These are phyloP conservation scores for Halictus ligatus DNA, from an alignment of 2,888 invertebrate species.

Conservation along the genomic window DNA sequence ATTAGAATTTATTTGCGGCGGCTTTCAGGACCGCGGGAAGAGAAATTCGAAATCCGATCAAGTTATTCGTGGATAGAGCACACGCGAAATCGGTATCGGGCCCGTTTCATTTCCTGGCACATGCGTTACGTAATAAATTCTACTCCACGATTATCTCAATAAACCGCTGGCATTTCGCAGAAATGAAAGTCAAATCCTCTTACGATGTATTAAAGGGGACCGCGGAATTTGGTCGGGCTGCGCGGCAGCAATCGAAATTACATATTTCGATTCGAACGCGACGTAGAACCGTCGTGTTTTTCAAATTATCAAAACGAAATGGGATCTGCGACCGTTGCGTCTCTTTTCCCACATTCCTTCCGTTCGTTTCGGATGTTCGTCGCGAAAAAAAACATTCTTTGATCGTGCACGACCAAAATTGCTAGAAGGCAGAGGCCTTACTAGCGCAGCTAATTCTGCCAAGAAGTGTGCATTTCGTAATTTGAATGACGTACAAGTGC, in stretches of 20 bases:
- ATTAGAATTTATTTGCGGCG: not conserved
- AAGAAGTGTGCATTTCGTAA: too few relatives aligned
- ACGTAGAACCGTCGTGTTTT: not conserved
- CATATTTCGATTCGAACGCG: not conserved
- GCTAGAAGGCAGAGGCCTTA: too few relatives aligned
- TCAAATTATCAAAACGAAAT: not conserved
- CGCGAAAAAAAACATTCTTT: not conserved
- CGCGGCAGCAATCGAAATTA: not conserved
- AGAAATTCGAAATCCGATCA: not conserved
- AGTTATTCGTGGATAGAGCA: not conserved
- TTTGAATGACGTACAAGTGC: too few relatives aligned
- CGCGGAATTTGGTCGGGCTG: not conserved
- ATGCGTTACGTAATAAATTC: slow-evolving; percentile 40
- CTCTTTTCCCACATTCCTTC: not conserved
- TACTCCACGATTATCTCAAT: slow-evolving; percentile 32
- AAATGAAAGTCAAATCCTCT: slow-evolving; percentile 51
- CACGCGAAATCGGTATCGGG: not conserved
- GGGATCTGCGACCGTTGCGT: not conserved
- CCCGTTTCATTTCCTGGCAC: slow-evolving; percentile 6
- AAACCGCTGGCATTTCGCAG: slow-evolving; percentile 14
- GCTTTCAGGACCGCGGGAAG: not conserved
- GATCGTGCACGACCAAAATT: not conserved
- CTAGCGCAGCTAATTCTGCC: too few relatives aligned
- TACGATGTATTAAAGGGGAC: slow-evolving; percentile 11
- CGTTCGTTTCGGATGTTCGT: too few relatives aligned